Conservation (phyloP, 2,113 vertebrate species). For the Cavia aperea region DNA sequence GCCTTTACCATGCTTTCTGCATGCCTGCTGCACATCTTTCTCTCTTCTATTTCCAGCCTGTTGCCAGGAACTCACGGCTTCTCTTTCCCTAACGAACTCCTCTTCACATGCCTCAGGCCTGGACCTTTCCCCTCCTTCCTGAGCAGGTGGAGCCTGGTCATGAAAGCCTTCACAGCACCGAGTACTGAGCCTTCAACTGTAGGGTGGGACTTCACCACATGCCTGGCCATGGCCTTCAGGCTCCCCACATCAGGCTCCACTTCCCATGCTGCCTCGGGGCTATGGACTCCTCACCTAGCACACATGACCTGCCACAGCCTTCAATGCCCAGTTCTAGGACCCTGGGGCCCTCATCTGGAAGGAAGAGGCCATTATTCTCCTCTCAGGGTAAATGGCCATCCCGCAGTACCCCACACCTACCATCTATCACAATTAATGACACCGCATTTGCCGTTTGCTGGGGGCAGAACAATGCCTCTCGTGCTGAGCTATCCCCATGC, state of each 20-base stretch:
- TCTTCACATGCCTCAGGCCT: background rate
- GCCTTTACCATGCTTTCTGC: background rate
- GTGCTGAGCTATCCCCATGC: fast-evolving
- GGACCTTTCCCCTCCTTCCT: background rate
- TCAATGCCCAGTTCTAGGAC: background rate
- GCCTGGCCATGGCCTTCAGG: fast-evolving
- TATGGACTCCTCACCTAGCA: background rate
- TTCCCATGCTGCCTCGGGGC: fast-evolving
- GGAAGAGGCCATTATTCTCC: background rate
- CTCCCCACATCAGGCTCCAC: fast-evolving
- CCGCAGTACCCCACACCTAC: too few species aligned
- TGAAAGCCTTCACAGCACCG: too few species aligned
- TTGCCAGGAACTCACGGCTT: too few species aligned
- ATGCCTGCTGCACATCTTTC: background rate
- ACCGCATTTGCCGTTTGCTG: fast-evolving
- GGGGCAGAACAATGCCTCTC: background rate
- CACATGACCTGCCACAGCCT: background rate
- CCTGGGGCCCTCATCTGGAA: background rate
- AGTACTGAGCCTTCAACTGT: fast-evolving
- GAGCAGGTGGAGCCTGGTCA: too few species aligned
- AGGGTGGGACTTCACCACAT: background rate
- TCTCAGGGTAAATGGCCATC: fast-evolving
- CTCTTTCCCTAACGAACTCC: background rate
- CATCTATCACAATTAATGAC: fast-evolving
- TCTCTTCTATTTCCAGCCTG: background rate